Percentiles rank a stretch among this genome's conserved stretches.
Conservation (phyloP, 1,140 invertebrate species). For the Eciton burchellii region DNA sequence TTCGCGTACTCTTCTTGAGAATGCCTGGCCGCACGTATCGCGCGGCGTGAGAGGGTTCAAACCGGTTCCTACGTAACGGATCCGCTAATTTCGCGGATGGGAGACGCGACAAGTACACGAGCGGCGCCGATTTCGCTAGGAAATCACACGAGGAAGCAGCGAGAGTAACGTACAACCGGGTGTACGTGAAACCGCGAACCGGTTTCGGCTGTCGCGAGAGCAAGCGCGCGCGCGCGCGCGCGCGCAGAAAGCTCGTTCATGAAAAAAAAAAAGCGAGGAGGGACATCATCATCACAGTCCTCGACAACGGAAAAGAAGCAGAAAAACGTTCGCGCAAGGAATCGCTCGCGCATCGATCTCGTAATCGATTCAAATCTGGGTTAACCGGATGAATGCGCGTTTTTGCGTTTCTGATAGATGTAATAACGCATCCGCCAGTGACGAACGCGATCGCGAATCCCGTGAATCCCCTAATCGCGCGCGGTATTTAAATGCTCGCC, state of each 20-base stretch:
- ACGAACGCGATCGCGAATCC: conserved; percentile 52
- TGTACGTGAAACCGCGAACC: conserved; percentile 22
- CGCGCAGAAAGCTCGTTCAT: conserved; percentile 12
- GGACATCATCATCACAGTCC: neutral
- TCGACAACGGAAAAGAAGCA: neutral
- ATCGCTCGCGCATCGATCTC: conserved; percentile 36
- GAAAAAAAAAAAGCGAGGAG: conserved; percentile 30
- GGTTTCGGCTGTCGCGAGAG: conserved; percentile 43
- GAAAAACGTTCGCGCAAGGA: conserved; percentile 12
- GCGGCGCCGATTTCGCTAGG: conserved; percentile 45
- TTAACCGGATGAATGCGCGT: conserved; percentile 17
- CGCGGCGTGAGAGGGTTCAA: conserved; percentile 30
- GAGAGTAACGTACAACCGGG: neutral
- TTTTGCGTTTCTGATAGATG: neutral
- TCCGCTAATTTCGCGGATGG: conserved; percentile 53
- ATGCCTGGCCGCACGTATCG: neutral
- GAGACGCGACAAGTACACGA: conserved; percentile 29
- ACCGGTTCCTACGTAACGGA: conserved; percentile 56
- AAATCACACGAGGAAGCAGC: conserved; percentile 54
- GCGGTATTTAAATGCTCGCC: conserved; percentile 68
- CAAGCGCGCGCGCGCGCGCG: no score
- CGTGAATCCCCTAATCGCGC: conserved; percentile 71
- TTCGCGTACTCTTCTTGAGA: neutral
- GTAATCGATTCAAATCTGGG: conserved; percentile 40
- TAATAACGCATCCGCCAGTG: conserved; percentile 29